These are phyloP conservation scores for Semnopithecus entellus DNA, from an alignment of 2,113 vertebrate species.

Conservation along the genomic window DNA sequence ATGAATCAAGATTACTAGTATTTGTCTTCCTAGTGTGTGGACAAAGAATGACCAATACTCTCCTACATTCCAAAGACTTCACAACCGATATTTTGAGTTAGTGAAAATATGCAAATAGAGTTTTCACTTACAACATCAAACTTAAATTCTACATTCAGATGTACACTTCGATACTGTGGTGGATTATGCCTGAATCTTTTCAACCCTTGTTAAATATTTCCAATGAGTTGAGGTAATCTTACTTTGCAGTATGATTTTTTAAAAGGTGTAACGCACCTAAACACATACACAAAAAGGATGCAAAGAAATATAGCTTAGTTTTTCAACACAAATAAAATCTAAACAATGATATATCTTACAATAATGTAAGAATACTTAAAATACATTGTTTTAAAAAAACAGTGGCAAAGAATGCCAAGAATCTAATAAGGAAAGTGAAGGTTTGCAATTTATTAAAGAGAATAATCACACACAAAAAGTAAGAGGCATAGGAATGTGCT, in stretches of 20 bases:
- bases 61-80: not conserved
- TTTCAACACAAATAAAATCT: constrained; percentile 31
- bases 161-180: not conserved
- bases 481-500: not conserved
- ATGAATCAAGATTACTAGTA: not conserved
- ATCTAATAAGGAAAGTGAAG: not conserved
- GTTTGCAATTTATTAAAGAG: not conserved
- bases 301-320: not conserved
- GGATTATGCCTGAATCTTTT: not conserved
- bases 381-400: not conserved
- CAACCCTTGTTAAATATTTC: constrained; percentile 2
- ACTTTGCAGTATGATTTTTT: constrained; percentile 9
- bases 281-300: not conserved
- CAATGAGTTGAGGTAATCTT: not conserved
- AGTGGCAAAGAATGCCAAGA: not conserved
- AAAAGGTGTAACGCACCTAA: not conserved
- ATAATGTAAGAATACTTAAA: not conserved
- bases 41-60: not conserved
- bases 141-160: not conserved
- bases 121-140: not conserved
- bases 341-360: not conserved
- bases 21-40: not conserved
- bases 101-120: not conserved
- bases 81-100: not conserved
- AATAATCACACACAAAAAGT: not conserved